Evolutionary conservation across 2,113 vertebrate species (phyloP).

Genomic region (Pseudolaguvia tuberculata): DNA sequence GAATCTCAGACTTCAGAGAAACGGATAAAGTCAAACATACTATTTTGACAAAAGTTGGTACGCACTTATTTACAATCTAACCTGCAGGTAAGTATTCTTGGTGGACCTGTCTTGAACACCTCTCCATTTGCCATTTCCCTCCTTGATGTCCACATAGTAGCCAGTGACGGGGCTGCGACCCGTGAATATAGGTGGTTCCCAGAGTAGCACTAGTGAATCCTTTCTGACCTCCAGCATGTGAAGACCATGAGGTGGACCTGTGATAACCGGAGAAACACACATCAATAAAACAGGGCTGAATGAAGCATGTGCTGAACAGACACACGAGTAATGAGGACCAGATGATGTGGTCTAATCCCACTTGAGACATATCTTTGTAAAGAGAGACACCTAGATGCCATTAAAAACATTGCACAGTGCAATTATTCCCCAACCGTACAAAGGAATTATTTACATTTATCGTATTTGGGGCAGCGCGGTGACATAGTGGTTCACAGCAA

Average conservation of each 20-base stretch:
- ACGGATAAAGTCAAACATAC: no score
- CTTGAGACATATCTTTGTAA: neutral
- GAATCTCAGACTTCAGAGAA: no score
- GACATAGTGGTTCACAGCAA: no score
- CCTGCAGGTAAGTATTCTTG: slow-evolving; percentile 79
- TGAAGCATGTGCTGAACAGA: neutral
- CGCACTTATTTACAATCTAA: slow-evolving; percentile 50
- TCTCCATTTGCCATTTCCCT: slow-evolving; percentile 77
- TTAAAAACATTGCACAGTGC: neutral
- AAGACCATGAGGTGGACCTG: slow-evolving; percentile 82
- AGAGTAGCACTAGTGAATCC: slow-evolving; percentile 82
- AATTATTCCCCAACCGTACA: neutral
- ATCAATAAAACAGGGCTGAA: neutral
- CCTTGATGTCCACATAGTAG: slow-evolving; percentile 88
- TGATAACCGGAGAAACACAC: slow-evolving; percentile 6
- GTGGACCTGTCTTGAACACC: slow-evolving; percentile 79
- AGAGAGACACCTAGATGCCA: slow-evolving; percentile 3
- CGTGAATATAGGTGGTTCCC: slow-evolving; percentile 79
- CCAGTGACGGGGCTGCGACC: slow-evolving; percentile 83
- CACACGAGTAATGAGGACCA: neutral
- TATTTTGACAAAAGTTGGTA: no score
- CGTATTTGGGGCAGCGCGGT: no score
- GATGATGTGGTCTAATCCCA: neutral
- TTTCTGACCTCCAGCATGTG: slow-evolving; percentile 82
- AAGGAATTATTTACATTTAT: neutral